Evolutionary conservation across 1,140 invertebrate species (phyloP), one percentile per base, ranked within the genome.

Genomic region (Hylyphantes graminicola): DNA sequence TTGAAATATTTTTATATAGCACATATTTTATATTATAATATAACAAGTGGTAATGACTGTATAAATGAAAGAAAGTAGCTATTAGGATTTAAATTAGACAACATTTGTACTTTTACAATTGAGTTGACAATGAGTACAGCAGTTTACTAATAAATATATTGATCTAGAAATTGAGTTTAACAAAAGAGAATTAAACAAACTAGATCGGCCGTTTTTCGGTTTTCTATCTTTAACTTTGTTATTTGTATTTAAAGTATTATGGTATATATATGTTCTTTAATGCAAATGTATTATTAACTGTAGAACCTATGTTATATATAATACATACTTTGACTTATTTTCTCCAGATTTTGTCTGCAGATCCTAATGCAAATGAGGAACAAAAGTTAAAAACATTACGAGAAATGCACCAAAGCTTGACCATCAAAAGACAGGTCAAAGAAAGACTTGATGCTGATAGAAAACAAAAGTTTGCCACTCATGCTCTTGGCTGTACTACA

Each of bases 371-470:
- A 11, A 59, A 55, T 63, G 73, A 77, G 61, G 48, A 67, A 61
- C 73, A 68, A 53, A 85, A 70, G 12, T 51, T 76, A 6, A 85
- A 76, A 17, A 85, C 73, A 17, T 54, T 85, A 11, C 63, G 82
- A 11, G 74, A 85, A 70, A 76, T 85, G 65, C 73, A 85, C 48
- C 82, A 85, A 48, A 76, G 64, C 57, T 13, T 85, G 0, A 85
- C 73, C 1, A 68, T 85, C 13, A 85, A 85, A 21, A 65, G 82
- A 3, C 63, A 70, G 15, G 74, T 85, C 7, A 85, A 85, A 61
- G 82, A 76, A 53, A 70, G 35, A 53, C 48, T 85, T 55, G 82
- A 85, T 85, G 73, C 73, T 59, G 73, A 76, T 15, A 68, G 51
- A 12, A 48, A 51, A 35, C 68, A 50, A 35, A 85, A 64, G 61